phyloP scores from a whole-genome alignment of 2,797 vertebrate genomes.

The Pseudomugil gertrudae region DNA sequence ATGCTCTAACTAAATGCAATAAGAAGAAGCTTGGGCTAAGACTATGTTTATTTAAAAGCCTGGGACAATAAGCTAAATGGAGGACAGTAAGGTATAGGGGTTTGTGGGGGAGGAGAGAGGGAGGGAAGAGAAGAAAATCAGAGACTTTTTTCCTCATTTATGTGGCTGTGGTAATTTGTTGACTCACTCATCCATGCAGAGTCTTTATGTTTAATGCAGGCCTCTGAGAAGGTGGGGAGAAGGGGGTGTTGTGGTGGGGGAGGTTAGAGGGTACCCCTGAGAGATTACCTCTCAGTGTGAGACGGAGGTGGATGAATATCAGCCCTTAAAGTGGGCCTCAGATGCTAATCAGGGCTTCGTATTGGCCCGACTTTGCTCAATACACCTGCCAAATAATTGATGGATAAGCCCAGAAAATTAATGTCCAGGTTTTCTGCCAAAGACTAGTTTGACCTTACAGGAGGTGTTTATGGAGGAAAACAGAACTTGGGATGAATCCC shows the following conservation, averaged over 20 bases:
- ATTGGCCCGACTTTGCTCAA: constrained; percentile 60
- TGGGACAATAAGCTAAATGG: constrained; percentile 79
- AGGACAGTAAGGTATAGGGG: constrained; percentile 59
- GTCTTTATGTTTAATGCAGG: constrained; percentile 89
- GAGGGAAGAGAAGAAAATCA: constrained; percentile 45
- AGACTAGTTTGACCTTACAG: constrained; percentile 22
- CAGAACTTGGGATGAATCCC: not conserved
- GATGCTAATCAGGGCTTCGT: constrained; percentile 81
- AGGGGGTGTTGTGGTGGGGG: constrained; percentile 48
- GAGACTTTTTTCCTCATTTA: constrained; percentile 75
- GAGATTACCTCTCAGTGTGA: constrained; percentile 74
- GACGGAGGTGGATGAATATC: constrained; percentile 74
- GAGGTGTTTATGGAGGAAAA: constrained; percentile 3
- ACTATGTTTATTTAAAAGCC: constrained; percentile 89
- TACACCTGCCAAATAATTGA: constrained; percentile 75
- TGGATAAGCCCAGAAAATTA: constrained; percentile 15
- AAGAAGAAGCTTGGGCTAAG: constrained; percentile 74
- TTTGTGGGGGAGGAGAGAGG: constrained; percentile 10
- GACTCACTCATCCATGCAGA: constrained; percentile 88
- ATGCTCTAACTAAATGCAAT: constrained; percentile 83
- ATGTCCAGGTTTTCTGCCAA: constrained; percentile 12
- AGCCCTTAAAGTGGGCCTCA: constrained; percentile 78
- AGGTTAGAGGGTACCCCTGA: constrained; percentile 54
- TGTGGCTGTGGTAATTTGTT: constrained; percentile 87
- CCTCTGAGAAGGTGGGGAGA: constrained; percentile 69